Base-by-base conservation (phyloP, 2,113 vertebrate genomes). In the Drymodes brunneopygia region DNA sequence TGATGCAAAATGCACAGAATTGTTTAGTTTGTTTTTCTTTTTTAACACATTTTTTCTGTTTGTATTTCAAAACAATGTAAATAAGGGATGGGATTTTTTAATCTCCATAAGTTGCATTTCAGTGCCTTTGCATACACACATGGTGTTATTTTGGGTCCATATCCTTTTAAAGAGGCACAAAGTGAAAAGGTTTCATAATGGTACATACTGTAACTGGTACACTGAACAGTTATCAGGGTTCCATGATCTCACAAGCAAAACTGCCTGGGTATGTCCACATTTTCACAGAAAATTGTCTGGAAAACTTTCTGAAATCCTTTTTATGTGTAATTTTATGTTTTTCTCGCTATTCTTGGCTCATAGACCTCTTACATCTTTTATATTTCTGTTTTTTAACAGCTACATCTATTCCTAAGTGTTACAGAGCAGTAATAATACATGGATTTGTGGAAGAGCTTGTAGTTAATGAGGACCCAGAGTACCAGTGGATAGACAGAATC, bases 381-480 rank as follows among this genome's bases (percentile, higher is more conserved):
- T 36, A 2, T 78, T 9, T 60, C 0, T 58, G 6, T 81, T 84
- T 67, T 96, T 97, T 89, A 74, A 90, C 96, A 99, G 99, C 99
- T 80, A 98, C 99, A 22, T 99, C 99, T 67, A 98, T 99, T 97
- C 99, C 99, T 7, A 98, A 98, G 79, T 99, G 99, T 90, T 99
- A 99, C 95, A 98, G 98, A 61, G 99, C 99, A 44, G 97, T 98
- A 11, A 97, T 99, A 92, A 99, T 99, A 75, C 99, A 99, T 42
- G 99, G 99, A 12, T 99, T 99, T 98, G 99, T 99, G 92, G 99
- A 99, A 94, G 99, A 99, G 74, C 98, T 99, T 58, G 99, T 99
- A 25, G 99, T 99, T 54, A 99, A 99, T 53, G 99, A 99, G 97
- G 99, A 99, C 93, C 99, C 99, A 4, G 99, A 99, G 77, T 99